A percentile compares a stretch with the other conserved stretches of the same genome.
phyloP scores from a whole-genome alignment of 92 coral and sea anemone genomes.

The Plumapathes pennacea region DNA sequence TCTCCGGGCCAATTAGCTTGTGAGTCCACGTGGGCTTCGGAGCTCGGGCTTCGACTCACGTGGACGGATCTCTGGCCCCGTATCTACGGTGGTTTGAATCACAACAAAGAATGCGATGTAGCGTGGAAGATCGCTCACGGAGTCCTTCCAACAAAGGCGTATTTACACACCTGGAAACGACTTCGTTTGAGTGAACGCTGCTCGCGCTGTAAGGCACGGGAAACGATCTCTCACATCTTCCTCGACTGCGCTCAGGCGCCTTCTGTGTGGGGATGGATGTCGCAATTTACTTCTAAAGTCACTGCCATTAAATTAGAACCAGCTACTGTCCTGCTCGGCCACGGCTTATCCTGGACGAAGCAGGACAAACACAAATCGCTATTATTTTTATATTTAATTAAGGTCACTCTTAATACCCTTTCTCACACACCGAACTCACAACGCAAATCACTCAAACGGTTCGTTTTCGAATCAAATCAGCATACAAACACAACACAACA shows the following conservation, averaged over 20 bases:
- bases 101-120: background rate
- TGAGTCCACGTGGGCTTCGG: conserved; percentile 2
- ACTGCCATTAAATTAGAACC: no score
- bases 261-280: background rate
- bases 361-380: no score
- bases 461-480: no score
- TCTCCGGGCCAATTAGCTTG: background rate
- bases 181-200: background rate
- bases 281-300: background rate
- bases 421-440: no score
- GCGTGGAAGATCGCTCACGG: background rate
- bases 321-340: no score
- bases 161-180: background rate
- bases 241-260: background rate
- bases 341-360: no score
- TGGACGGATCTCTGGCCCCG: background rate
- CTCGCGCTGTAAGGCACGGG: background rate
- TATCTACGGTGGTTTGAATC: background rate
- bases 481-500: no score
- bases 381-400: no score
- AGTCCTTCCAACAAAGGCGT: no score
- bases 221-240: background rate
- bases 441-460: no score
- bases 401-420: no score
- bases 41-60: background rate